Base-by-base conservation (phyloP, 2,888 invertebrate genomes). In the Eupithecia subumbrata region DNA sequence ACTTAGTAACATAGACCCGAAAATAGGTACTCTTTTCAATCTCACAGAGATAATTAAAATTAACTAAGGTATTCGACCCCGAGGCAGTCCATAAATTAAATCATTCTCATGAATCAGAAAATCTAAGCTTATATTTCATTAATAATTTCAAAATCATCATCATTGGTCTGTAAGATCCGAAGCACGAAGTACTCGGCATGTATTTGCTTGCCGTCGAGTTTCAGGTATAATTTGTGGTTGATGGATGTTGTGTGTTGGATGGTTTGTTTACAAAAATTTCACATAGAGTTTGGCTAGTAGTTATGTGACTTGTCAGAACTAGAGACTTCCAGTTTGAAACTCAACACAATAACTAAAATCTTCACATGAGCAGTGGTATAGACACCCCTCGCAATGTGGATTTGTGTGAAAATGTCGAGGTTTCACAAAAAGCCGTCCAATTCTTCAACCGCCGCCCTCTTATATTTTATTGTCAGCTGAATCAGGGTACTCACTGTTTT, bases 401-500 rank as follows among this genome's bases (percentile, higher is more conserved):
- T 25, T 22, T 14, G 60, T 14, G 60, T 25, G 60, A 60, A 60
- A 25, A 60, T 60, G 60, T 60, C 25, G 12, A 60, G 60, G 25
- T 60, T 60, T 60, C 60, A 60, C 60, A 60, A 60, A 75, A 48
- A 73, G n/a, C 66, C 37, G 66, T 25, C 25, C 60, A 60, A 60
- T 67, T 73, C 75, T 18, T 64, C 34, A 64, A 30, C 34, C 34
- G 18, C 63, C 34, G 34, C 63, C 64, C 14, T 34, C 68, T 68
- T 43, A 68, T 68, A 43, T 68, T 43, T 64, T 64, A 64, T 64
- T 64, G 34, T 64, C 64, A 37, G 63, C 67, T 40, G 67, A 40
- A 64, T 64, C 64, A 66, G 60, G 70, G 76, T 81, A 86, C 85
- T 86, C 80, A 86, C 86, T 56, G 77, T 78, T 82, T 80, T 84